phyloP scores from a whole-genome alignment of 1,140 invertebrate species.

The Paraescarpia echinospica region DNA sequence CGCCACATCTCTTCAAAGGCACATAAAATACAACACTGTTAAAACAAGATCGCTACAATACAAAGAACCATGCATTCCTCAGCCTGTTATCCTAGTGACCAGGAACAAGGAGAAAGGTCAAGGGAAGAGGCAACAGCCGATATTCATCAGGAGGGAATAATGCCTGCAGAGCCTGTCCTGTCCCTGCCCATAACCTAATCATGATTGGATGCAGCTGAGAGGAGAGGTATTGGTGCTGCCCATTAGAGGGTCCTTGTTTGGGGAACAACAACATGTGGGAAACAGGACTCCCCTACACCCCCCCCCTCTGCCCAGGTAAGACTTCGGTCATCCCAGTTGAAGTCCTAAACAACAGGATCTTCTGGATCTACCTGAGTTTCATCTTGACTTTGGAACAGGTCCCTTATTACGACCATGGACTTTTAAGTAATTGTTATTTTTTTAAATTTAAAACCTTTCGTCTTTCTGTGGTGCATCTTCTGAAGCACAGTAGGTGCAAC shows the following conservation, averaged over 20 bases:
- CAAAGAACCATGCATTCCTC: background rate
- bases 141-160: slow-evolving; percentile 1
- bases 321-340: background rate
- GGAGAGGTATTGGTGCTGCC: background rate
- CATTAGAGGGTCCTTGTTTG: background rate
- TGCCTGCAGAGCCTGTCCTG: background rate
- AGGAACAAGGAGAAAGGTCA: background rate
- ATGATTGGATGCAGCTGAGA: background rate
- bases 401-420: background rate
- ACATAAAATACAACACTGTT: too few species aligned
- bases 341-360: background rate
- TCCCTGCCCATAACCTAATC: background rate
- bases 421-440: background rate
- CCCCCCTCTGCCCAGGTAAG: background rate
- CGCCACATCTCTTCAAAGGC: too few species aligned
- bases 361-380: background rate
- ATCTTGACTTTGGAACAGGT: background rate
- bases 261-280: background rate
- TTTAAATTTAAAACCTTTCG: background rate
- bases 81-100: background rate
- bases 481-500: background rate
- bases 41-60: too few species aligned
- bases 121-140: background rate
- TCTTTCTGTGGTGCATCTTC: background rate
- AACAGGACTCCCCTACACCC: background rate